phyloP scores from a whole-genome alignment of 2,888 invertebrate genomes.

The Heliconius erato region DNA sequence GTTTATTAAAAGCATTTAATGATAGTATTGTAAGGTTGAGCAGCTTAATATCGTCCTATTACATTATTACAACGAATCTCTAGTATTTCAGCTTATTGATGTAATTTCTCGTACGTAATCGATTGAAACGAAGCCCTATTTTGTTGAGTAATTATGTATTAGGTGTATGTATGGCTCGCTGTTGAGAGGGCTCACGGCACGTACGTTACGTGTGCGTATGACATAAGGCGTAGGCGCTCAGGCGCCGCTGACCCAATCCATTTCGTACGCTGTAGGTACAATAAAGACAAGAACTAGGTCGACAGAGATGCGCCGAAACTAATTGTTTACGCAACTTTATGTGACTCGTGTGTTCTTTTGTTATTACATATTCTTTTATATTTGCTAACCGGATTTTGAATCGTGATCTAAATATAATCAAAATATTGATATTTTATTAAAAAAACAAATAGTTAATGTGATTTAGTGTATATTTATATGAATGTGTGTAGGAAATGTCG shows the following conservation, averaged over 20 bases:
- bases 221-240: conserved; percentile 75
- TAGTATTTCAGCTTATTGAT: conserved; percentile 37
- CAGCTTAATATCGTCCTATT: background rate
- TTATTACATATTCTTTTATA: conserved; percentile 22
- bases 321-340: conserved; percentile 69
- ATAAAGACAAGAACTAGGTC: conserved; percentile 75
- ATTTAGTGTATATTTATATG: background rate
- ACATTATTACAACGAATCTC: conserved; percentile 21
- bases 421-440: background rate
- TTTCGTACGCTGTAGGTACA: conserved; percentile 60
- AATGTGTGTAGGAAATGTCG: conserved; percentile 49
- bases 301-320: conserved; percentile 76
- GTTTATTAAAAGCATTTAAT: background rate
- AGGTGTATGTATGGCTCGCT: conserved; percentile 40
- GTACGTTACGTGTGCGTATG: conserved; percentile 69
- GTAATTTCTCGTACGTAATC: conserved; percentile 45
- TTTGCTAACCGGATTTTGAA: conserved; percentile 4
- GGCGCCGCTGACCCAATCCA: conserved; percentile 76
- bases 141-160: conserved; percentile 49
- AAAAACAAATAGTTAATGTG: background rate
- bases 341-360: conserved; percentile 45
- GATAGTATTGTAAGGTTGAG: background rate
- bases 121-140: conserved; percentile 49
- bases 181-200: conserved; percentile 58
- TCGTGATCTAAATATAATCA: background rate